Conservation (phyloP, 2,113 vertebrate genomes). For the Pachycephala philippinensis region DNA sequence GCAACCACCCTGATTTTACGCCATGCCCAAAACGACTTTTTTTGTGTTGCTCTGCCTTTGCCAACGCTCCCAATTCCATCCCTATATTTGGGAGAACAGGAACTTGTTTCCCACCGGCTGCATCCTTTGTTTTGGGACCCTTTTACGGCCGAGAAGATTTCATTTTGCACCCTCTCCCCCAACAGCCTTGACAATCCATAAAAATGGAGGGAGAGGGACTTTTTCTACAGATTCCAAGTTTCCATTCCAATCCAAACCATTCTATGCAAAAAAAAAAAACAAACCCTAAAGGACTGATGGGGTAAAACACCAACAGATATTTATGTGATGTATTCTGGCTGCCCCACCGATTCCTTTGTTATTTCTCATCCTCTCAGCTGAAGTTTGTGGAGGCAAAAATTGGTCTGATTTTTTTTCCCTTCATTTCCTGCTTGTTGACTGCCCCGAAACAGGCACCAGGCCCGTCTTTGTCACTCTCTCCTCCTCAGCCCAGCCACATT, state of each 20-base stretch:
- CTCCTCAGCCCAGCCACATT: not conserved
- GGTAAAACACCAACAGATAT: not conserved
- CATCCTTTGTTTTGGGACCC: not conserved
- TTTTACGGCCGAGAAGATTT: not conserved
- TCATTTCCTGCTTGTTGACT: not conserved
- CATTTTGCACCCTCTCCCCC: fast-evolving
- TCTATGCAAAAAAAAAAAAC: not conserved
- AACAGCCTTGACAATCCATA: fast-evolving
- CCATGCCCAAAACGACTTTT: fast-evolving
- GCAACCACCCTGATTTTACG: not conserved
- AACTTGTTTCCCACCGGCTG: not conserved
- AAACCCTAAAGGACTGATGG: not conserved
- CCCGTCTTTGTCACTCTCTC: not conserved
- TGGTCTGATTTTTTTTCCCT: not conserved
- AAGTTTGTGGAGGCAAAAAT: not conserved
- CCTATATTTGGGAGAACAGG: not conserved
- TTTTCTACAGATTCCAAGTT: not conserved
- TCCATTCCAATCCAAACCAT: not conserved
- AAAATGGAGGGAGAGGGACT: too few species aligned
- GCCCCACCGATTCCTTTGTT: too few species aligned
- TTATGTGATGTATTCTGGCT: not conserved
- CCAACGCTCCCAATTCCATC: not conserved
- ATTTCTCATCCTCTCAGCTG: not conserved
- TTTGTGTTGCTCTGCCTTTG: not conserved
- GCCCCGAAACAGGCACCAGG: not conserved